Evolutionary conservation across 2,113 vertebrate genomes (phyloP), one percentile per base, ranked within the genome.

Genomic region (Typhlomys cinereus): DNA sequence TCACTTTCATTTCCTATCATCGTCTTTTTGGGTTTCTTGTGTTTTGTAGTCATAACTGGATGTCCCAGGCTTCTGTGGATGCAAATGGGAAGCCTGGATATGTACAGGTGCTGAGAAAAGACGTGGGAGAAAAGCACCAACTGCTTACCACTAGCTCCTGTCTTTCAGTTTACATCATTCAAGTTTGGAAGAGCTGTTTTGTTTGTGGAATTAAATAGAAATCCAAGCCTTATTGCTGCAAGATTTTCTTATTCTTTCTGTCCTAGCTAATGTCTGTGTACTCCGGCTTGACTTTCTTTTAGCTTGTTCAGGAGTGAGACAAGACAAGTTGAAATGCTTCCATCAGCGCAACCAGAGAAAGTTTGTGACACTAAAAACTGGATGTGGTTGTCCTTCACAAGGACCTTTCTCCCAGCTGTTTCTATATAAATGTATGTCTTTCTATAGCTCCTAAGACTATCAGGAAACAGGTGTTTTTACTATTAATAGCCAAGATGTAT

Each of bases 401-500:
- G 94, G 96, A 96, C 96, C 95, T 98, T 97, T 93, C 94, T 96
- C 96, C 94, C 97, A 97, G 97, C 96, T 97, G 97, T 96, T 95
- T 95, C 75, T 59, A 29, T 15, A n/a, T 88, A 89, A 94, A 41
- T 85, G 95, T 95, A 85, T 75, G 61, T 97, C 94, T n/a, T n/a
- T 96, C 92, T 80, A 78, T 74, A 85, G 85, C 91, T 86, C 79
- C 69, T 67, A 95, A 84, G 84, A 95, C 95, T 88, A 96, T 92
- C 98, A 98, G 98, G 97, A 98, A 98, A 97, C 98, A 98, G 98
- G 98, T 98, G 98, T 94, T 97, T 94, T 96, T 83, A n/a, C 98
- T 98, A 98, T 98, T 98, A 97, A 98, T 97, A 98, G 95, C 61
- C 34, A 54, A 2, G 34, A 96, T 85, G 93, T 95, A 96, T 96